Evolutionary conservation across 2,113 vertebrate genomes (phyloP).

Genomic region (Micromys minutus): DNA sequence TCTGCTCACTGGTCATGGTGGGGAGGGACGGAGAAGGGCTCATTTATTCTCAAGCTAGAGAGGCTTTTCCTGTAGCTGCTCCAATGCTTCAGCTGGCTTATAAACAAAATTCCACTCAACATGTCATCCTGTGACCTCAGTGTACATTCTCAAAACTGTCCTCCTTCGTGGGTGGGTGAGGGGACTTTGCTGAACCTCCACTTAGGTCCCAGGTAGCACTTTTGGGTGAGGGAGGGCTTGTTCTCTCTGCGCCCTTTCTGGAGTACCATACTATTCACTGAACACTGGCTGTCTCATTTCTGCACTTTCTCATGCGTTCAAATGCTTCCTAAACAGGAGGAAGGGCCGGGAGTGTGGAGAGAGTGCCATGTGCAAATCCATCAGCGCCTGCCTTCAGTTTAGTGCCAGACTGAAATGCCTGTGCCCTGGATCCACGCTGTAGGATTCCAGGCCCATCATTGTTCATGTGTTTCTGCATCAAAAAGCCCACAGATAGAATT

Average conservation of each 20-base stretch:
- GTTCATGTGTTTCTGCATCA: not conserved
- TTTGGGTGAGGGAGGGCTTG: not conserved
- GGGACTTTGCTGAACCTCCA: conserved; percentile 19
- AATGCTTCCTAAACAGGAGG: not conserved
- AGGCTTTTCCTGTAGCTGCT: conserved; percentile 56
- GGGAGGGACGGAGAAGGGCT: not conserved
- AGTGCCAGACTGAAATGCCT: not conserved
- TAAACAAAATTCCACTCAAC: conserved; percentile 45
- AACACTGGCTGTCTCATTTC: not conserved
- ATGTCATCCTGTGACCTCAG: conserved; percentile 48
- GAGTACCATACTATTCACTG: not conserved
- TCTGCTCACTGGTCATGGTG: not conserved
- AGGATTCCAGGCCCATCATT: not conserved
- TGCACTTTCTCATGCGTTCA: not conserved
- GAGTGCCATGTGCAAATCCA: not conserved
- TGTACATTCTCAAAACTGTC: conserved; percentile 54
- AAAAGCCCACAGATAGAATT: conserved; percentile 20
- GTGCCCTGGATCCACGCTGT: not conserved
- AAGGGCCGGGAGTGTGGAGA: not conserved
- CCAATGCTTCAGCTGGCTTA: conserved; percentile 30
- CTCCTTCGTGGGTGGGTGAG: not conserved
- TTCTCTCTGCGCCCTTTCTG: not conserved
- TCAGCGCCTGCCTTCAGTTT: not conserved
- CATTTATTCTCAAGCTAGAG: conserved; percentile 27
- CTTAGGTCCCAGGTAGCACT: not conserved